A percentile compares a stretch with the other conserved stretches of the same genome.
phyloP scores from a whole-genome alignment of 1,140 invertebrate genomes.

The Dendroctonus valens region DNA sequence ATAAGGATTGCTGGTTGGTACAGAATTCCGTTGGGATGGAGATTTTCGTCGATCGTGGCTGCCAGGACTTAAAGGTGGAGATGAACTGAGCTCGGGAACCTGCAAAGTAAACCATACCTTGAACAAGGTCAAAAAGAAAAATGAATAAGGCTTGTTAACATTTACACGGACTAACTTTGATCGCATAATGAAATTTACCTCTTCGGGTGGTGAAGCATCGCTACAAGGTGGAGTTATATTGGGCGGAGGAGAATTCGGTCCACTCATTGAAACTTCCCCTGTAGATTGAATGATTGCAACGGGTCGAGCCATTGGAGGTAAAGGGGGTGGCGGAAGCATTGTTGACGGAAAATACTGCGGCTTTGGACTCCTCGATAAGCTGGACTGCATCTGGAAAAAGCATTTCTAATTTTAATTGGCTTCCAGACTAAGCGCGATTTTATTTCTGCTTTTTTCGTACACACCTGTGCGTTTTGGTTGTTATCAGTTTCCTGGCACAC shows the following conservation, averaged over 20 bases:
- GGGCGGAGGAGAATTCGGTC: constrained; percentile 60
- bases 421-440: background rate
- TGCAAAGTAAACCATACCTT: background rate
- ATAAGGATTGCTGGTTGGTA: constrained; percentile 47
- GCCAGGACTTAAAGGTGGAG: constrained; percentile 49
- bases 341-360: constrained; percentile 86
- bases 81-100: constrained; percentile 48
- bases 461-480: constrained; percentile 76
- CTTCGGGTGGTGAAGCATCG: constrained; percentile 46
- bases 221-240: constrained; percentile 61
- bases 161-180: background rate
- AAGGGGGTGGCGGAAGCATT: constrained; percentile 92
- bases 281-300: constrained; percentile 93
- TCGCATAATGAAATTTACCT: constrained; percentile 36
- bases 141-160: background rate
- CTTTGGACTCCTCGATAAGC: constrained; percentile 60
- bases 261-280: constrained; percentile 60
- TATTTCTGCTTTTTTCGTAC: constrained; percentile 8
- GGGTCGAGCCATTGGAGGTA: constrained; percentile 92
- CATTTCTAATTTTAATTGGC: background rate
- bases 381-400: constrained; percentile 45
- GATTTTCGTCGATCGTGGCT: constrained; percentile 47
- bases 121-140: background rate
- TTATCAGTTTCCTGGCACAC: constrained; percentile 92
- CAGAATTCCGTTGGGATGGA: constrained; percentile 45